These are phyloP conservation scores for Struthio camelus DNA, from an alignment of 2,113 vertebrate genomes.

Conservation along the genomic window DNA sequence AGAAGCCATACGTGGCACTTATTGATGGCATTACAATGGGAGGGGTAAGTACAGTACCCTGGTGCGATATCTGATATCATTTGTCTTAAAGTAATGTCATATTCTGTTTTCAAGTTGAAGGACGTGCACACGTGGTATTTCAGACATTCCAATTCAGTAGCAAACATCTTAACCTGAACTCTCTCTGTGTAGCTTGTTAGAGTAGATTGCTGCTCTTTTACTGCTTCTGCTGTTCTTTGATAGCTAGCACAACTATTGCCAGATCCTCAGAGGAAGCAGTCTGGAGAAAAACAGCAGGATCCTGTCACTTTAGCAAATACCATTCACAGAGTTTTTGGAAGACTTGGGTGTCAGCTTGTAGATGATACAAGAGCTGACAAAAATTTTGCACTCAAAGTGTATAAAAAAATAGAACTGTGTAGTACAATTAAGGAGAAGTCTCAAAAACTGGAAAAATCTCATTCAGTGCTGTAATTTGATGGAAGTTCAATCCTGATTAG, in stretches of 20 bases:
- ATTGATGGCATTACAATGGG: conserved; percentile 98
- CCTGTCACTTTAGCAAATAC: not conserved
- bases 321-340: not conserved
- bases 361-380: not conserved
- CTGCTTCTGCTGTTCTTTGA: not conserved
- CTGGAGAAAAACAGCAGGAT: not conserved
- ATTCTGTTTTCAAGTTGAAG: not conserved
- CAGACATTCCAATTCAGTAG: not conserved
- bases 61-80: not conserved
- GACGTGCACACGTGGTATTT: accelerated
- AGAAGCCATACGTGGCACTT: conserved; percentile 90
- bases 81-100: not conserved
- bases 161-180: not conserved
- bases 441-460: not conserved
- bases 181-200: not conserved
- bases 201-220: not conserved
- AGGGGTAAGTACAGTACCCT: conserved; percentile 84
- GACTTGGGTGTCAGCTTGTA: not conserved
- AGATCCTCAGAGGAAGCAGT: not conserved
- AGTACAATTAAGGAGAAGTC: not conserved
- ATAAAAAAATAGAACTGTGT: not conserved
- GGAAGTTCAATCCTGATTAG: not conserved
- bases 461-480: not conserved
- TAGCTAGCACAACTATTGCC: not conserved
- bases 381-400: not conserved